These are phyloP conservation scores for Palythoa heliodiscus DNA, from an alignment of 92 coral and sea anemone species.

Conservation along the genomic window DNA sequence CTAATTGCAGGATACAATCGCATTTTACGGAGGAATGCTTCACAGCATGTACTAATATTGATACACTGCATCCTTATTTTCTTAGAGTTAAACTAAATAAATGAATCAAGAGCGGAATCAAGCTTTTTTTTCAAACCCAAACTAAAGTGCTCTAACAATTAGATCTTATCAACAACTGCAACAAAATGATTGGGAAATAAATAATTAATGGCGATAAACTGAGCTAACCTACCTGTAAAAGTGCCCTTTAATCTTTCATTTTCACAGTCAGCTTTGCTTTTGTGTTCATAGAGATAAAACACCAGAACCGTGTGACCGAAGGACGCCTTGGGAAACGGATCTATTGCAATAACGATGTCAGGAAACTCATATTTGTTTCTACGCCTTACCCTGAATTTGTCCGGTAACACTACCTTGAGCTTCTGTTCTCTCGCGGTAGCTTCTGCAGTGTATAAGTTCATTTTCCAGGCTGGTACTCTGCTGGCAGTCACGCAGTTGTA, in stretches of 20 bases:
- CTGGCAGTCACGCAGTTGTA: constrained; percentile 61
- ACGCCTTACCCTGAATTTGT: constrained; percentile 45
- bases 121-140: not conserved
- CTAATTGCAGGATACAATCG: not conserved
- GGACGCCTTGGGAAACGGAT: constrained; percentile 88
- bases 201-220: not conserved
- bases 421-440: constrained; percentile 41
- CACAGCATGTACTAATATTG: not conserved
- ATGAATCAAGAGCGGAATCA: not conserved
- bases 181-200: not conserved
- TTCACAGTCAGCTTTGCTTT: constrained; percentile 56
- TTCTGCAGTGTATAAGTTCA: constrained; percentile 87
- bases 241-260: constrained; percentile 53
- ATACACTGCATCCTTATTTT: not conserved
- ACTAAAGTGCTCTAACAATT: not conserved
- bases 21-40: not conserved
- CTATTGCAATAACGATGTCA: constrained; percentile 85
- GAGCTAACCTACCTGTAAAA: constrained; percentile 70
- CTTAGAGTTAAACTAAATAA: not conserved
- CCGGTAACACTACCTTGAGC: constrained; percentile 75
- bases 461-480: constrained; percentile 54
- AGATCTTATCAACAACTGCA: not conserved
- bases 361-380: constrained; percentile 52
- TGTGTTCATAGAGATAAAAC: constrained; percentile 76
- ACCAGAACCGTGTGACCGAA: constrained; percentile 90